Percentiles rank a stretch among this genome's conserved stretches.
These are phyloP conservation scores for Zaprionus kolodkinae DNA, from an alignment of 1,140 invertebrate genomes.

Conservation along the genomic window DNA sequence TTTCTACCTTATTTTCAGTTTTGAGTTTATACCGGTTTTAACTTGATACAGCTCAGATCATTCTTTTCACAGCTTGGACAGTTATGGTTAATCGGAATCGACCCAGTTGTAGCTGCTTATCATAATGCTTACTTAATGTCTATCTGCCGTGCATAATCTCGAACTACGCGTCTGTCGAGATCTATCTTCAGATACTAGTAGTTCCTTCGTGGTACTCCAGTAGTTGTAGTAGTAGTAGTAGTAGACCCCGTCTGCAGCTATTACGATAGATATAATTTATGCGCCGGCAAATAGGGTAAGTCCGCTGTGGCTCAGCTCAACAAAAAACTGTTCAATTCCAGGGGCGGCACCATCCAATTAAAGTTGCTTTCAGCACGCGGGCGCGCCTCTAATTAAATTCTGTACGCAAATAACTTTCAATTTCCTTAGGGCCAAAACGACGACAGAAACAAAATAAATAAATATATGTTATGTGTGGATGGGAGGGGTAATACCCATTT, in stretches of 20 bases:
- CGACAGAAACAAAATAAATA: constrained; percentile 17
- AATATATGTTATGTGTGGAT: background rate
- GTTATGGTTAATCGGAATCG: background rate
- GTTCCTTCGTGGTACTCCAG: background rate
- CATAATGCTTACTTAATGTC: background rate
- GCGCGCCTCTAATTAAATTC: constrained; percentile 66
- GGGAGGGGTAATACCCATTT: constrained; percentile 23
- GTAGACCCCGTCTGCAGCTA: background rate
- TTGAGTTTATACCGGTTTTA: constrained; percentile 7
- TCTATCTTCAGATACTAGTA: background rate
- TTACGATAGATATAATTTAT: background rate
- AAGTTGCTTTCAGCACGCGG: constrained; percentile 30
- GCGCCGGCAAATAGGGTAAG: background rate
- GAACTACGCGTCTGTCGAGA: background rate
- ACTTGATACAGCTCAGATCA: background rate
- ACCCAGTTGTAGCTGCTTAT: background rate
- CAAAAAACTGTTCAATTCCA: background rate
- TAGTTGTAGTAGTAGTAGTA: too few relatives aligned
- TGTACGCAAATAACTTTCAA: constrained; percentile 73
- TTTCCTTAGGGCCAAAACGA: constrained; percentile 54
- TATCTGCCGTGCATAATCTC: background rate
- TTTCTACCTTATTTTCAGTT: background rate
- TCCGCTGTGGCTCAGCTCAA: background rate
- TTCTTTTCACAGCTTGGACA: background rate
- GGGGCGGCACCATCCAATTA: constrained; percentile 3